Conservation (phyloP, 2,888 invertebrate genomes). For the Amitus sp. region DNA sequence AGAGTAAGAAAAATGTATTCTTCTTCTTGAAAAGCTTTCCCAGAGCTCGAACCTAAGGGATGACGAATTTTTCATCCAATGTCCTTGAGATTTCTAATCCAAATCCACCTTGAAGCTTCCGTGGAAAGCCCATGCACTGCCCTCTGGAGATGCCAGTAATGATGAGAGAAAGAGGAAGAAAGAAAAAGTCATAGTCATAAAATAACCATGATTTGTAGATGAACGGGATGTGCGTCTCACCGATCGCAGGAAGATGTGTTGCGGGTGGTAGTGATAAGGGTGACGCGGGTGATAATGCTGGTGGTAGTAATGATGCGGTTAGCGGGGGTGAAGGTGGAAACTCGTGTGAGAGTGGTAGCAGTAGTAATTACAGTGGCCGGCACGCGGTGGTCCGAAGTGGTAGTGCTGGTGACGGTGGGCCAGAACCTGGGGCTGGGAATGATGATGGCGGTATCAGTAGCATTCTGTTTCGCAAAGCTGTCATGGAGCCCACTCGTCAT, state of each 20-base stretch:
- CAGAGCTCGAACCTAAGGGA: neutral
- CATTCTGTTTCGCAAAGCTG: constrained; percentile 52
- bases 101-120: too few relatives aligned
- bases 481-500: constrained; percentile 75
- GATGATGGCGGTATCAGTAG: constrained; percentile 54
- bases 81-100: too few relatives aligned
- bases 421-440: constrained; percentile 45
- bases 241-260: constrained; percentile 67
- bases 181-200: constrained; percentile 22
- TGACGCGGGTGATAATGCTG: constrained; percentile 42
- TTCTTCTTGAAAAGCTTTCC: neutral
- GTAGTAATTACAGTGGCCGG: constrained; percentile 43
- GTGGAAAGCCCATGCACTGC: too few relatives aligned
- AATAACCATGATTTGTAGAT: constrained; percentile 71
- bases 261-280: constrained; percentile 50
- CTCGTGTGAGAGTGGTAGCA: constrained; percentile 40
- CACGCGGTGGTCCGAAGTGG: constrained; percentile 44
- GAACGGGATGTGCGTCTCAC: constrained; percentile 81
- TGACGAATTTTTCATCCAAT: neutral
- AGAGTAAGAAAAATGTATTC: too few relatives aligned
- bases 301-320: constrained; percentile 43
- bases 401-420: constrained; percentile 49
- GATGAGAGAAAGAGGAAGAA: neutral
- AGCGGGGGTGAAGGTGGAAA: constrained; percentile 50
- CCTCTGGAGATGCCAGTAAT: neutral